Evolutionary conservation across 2,797 vertebrate species (phyloP).

Genomic region (Perodicticus potto): DNA sequence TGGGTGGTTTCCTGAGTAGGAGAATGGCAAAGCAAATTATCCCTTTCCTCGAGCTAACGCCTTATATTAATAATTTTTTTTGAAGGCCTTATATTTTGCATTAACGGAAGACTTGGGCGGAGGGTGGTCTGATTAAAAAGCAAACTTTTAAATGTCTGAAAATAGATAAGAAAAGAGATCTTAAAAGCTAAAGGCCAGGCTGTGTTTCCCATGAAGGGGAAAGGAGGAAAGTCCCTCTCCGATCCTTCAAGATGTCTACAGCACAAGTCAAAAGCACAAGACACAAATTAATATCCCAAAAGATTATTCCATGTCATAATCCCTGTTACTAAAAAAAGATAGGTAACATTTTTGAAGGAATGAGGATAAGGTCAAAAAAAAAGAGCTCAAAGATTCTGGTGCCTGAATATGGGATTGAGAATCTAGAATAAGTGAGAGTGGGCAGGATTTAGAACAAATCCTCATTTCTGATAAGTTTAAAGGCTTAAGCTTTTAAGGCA

Average conservation of each 20-base stretch:
- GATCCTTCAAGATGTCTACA: background rate
- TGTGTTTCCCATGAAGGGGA: background rate
- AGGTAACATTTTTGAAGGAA: background rate
- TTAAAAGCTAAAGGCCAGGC: background rate
- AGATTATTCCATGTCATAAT: background rate
- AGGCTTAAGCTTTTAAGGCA: background rate
- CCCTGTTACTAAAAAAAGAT: background rate
- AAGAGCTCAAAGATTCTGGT: background rate
- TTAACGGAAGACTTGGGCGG: background rate
- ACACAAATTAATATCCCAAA: background rate
- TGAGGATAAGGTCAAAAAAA: background rate
- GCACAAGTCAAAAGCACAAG: background rate
- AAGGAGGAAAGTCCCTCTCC: background rate
- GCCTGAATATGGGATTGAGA: background rate
- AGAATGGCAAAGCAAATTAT: background rate
- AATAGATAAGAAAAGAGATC: background rate
- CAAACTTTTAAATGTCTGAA: background rate
- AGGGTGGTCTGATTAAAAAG: background rate
- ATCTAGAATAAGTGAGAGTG: background rate
- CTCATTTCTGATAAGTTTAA: background rate
- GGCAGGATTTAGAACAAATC: background rate
- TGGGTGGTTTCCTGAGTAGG: background rate
- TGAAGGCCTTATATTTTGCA: background rate
- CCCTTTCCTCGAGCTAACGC: background rate
- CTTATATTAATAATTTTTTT: background rate